These are phyloP conservation scores for Drosophila limbata DNA, from an alignment of 2,888 invertebrate genomes.

Conservation along the genomic window DNA sequence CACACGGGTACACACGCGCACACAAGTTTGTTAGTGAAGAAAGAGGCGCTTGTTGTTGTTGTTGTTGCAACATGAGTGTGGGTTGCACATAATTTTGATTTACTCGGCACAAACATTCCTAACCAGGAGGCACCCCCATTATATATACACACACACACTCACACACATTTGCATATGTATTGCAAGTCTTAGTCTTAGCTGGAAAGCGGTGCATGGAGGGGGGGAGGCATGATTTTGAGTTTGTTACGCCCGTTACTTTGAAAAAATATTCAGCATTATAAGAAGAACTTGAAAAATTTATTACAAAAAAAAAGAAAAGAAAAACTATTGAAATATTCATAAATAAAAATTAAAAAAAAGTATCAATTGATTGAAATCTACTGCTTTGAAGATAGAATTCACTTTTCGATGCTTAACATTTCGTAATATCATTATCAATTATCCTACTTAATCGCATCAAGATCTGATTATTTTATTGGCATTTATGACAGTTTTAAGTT, in stretches of 20 bases:
- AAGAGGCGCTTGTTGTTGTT: slow-evolving; percentile 7
- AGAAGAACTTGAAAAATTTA: too few relatives aligned
- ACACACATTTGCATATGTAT: slow-evolving; percentile 1
- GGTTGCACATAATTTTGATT: slow-evolving; percentile 60
- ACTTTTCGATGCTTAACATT: too few relatives aligned
- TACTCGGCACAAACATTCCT: slow-evolving; percentile 29
- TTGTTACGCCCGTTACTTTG: slow-evolving; percentile 24
- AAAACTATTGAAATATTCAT: too few relatives aligned
- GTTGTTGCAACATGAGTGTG: slow-evolving; percentile 14
- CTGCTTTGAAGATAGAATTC: too few relatives aligned
- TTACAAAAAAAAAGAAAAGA: too few relatives aligned
- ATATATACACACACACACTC: background rate
- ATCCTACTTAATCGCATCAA: too few relatives aligned
- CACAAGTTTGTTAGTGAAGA: slow-evolving; percentile 5
- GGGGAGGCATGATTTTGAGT: slow-evolving; percentile 44
- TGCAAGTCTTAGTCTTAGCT: slow-evolving; percentile 11
- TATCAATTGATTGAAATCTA: too few relatives aligned
- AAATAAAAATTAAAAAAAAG: too few relatives aligned
- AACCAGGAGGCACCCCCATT: slow-evolving; percentile 2
- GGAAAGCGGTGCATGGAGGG: background rate
- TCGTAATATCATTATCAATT: too few relatives aligned
- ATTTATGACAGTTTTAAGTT: too few relatives aligned
- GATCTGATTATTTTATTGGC: too few relatives aligned
- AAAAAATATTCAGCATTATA: background rate
- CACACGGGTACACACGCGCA: background rate